These are phyloP conservation scores for Saccostrea echinata DNA, from an alignment of 1,140 invertebrate species.

Conservation along the genomic window DNA sequence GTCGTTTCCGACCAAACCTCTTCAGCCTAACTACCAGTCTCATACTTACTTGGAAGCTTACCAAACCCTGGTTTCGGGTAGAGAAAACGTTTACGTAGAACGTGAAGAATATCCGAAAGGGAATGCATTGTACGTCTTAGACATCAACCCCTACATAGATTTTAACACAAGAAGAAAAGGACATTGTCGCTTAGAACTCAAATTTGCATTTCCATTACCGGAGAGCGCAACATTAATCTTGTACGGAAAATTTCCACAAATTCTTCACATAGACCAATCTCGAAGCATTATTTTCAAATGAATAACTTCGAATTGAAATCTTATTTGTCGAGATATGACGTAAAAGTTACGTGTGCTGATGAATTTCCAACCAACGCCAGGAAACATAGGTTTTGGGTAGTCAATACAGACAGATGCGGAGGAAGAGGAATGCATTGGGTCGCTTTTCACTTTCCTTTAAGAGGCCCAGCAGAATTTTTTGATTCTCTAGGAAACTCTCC, in stretches of 20 bases:
- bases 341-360: constrained; percentile 33
- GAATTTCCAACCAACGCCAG: background rate
- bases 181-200: constrained; percentile 50
- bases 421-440: constrained; percentile 36
- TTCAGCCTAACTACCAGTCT: constrained; percentile 28
- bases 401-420: constrained; percentile 40
- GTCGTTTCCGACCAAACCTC: constrained; percentile 44
- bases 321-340: constrained; percentile 6
- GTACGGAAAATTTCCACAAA: constrained; percentile 47
- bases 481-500: constrained; percentile 39
- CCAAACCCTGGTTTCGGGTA: background rate
- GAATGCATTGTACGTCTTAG: constrained; percentile 34
- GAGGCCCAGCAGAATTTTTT: constrained; percentile 35
- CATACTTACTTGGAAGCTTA: constrained; percentile 39
- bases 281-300: constrained; percentile 45
- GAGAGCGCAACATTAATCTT: constrained; percentile 54
- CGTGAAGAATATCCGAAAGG: background rate
- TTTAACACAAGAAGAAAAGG: constrained; percentile 45
- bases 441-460: too few relatives aligned
- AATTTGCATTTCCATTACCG: constrained; percentile 42
- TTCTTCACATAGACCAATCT: constrained; percentile 48
- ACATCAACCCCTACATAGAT: constrained; percentile 39
- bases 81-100: constrained; percentile 10
- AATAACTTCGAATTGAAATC: constrained; percentile 44
- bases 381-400: constrained; percentile 33